Base-by-base conservation (phyloP, 1,140 invertebrate species). In the Ips nitidus region DNA sequence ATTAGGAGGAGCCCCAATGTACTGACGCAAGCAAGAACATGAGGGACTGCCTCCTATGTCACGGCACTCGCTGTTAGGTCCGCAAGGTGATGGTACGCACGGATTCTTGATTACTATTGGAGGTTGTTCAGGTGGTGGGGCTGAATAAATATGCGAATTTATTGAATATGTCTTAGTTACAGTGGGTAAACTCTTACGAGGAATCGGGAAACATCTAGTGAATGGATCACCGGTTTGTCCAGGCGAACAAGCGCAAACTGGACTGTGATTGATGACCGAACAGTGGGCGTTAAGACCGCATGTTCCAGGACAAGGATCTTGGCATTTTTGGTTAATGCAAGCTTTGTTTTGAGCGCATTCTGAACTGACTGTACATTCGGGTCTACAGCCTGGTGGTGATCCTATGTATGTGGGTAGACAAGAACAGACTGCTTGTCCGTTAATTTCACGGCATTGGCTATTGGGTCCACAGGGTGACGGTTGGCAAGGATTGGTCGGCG, bases 401-500 rank as follows among this genome's bases (percentile, higher is more conserved):
- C 87, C 87, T 38, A 85, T 81, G 71, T 83, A 87, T 75, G 84
- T 84, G 2, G 83, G 79, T 22, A 85, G 74, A 77, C 88, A 89
- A 41, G 85, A 84, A 73, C 87, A 89, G 59, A 87, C 83, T 36
- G 86, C 84, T 78, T 84, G 83, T 22, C 77, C 81, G 65, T 80
- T 81, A 7, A 79, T 72, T 53, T 81, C 81, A 47, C 80, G 77
- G 70, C 84, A 86, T 70, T 83, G 78, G 47, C 81, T 82, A 72
- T 88, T 72, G 83, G 83, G 72, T 22, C 91, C 91, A 80, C 92
- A 94, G 47, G 91, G 91, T 41, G 90, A 91, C 71, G 91, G 90
- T 79, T 87, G 81, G 77, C 91, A 93, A 2, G 90, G 90, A 80
- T 92, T 75, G 39, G 55, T 57, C 41, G 74, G 69, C 45, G 67